phyloP scores from a whole-genome alignment of 2,888 invertebrate species.

The Caenorhabditis becei region DNA sequence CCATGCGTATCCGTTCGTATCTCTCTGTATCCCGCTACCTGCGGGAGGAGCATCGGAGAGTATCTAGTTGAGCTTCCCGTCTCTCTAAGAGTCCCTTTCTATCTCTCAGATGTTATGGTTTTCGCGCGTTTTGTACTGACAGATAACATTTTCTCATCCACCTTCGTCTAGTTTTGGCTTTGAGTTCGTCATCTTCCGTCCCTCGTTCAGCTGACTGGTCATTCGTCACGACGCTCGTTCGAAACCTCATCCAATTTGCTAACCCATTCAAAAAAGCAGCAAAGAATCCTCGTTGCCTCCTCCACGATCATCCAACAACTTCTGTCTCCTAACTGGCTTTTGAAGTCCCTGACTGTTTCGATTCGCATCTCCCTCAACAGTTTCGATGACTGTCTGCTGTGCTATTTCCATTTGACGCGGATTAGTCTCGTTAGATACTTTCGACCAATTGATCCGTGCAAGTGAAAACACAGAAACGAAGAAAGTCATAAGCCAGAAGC shows the following conservation, averaged over 20 bases:
- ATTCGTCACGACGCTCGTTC: conserved; percentile 38
- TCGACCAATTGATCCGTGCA: conserved; percentile 22
- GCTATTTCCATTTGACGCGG: conserved; percentile 35
- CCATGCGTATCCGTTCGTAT: conserved; percentile 37
- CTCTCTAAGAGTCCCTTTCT: conserved; percentile 20
- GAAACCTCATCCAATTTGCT: conserved; percentile 58
- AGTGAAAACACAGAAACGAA: conserved; percentile 4
- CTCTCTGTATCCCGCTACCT: conserved; percentile 50
- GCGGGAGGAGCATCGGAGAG: conserved; percentile 42
- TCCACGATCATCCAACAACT: conserved; percentile 16
- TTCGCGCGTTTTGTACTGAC: conserved; percentile 34
- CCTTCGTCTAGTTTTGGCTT: background rate
- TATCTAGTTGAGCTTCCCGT: conserved; percentile 58
- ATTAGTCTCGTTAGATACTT: conserved; percentile 34
- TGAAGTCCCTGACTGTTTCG: conserved; percentile 47
- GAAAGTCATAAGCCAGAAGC: conserved; percentile 13
- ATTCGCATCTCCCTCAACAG: conserved; percentile 31
- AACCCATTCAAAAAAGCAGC: conserved; percentile 39
- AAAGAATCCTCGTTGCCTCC: conserved; percentile 6
- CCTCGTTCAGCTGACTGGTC: conserved; percentile 5
- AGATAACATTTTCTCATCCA: conserved; percentile 10
- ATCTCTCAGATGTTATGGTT: conserved; percentile 38
- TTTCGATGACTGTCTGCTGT: conserved; percentile 34
- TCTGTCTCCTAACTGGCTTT: conserved; percentile 24
- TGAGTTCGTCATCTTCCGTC: conserved; percentile 16